A percentile compares a stretch with the other conserved stretches of the same genome.
phyloP scores from a whole-genome alignment of 2,797 vertebrate genomes.

The Hylomyscus alleni region DNA sequence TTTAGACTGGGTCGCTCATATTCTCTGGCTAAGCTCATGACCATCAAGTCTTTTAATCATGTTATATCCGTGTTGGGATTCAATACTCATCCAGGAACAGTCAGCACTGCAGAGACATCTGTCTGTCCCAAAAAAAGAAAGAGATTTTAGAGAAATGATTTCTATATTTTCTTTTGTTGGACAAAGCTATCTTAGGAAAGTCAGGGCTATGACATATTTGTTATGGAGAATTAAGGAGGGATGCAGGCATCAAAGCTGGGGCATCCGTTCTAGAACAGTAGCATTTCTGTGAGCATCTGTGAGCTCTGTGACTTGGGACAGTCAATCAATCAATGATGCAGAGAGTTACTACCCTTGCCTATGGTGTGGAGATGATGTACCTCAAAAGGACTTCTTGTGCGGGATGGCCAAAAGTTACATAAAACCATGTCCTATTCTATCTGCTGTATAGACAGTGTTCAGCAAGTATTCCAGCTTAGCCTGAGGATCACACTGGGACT shows the following conservation, averaged over 20 bases:
- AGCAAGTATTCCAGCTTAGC: constrained; percentile 4
- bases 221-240: neutral
- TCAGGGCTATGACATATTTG: neutral
- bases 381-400: constrained; percentile 9
- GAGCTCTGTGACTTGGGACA: neutral
- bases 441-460: neutral
- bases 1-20: neutral
- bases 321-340: neutral
- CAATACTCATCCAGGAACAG: too few species aligned
- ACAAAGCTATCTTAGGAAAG: neutral
- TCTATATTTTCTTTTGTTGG: constrained; percentile 28
- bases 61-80: neutral
- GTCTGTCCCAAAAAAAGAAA: neutral
- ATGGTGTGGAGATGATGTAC: neutral
- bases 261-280: too few species aligned
- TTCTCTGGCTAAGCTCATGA: neutral
- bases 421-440: neutral
- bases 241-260: rapidly evolving
- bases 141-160: constrained; percentile 31
- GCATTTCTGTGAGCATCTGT: neutral
- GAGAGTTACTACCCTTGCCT: neutral
- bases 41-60: neutral
- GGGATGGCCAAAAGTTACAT: neutral
- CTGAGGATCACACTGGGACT: neutral
- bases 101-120: too few species aligned